Evolutionary conservation across 2,888 invertebrate genomes (phyloP), one percentile per base, ranked within the genome.

Genomic region (Sthenelais limicola): DNA sequence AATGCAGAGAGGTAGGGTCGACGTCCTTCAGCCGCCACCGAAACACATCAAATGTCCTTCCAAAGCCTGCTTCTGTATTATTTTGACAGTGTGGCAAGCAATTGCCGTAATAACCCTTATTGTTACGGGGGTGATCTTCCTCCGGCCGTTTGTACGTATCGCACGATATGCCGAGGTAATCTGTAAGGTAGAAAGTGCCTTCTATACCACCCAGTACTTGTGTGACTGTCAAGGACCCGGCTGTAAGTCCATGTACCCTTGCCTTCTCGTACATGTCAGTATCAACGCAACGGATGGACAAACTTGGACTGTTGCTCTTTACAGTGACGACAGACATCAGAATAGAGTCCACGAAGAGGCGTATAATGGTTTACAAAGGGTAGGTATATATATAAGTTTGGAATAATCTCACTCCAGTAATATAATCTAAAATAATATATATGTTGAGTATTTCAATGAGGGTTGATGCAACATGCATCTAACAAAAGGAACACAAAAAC

Each of bases 201-300:
- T 77, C 74, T 74, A 49, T 68, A 77, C 77, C 21, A 76, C 72
- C 38, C 77, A 77, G 71, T 77, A 67, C 68, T 66, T 77, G 35
- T 77, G 77, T 58, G 48, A 47, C 5, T 74, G 74, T 51, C 54
- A 33, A 3, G 74, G 73, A n/a, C 18, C n/a, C 24, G 54, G 33
- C 28, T 75, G 75, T 30, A 69, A 66, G 18, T 74, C 76, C 15
- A 43, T 48, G 48, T 77, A 77, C 69, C 77, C 77, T 35, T 77
- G 77, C 33, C 52, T 76, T 26, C 73, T 76, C 21, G 73, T 76
- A 30, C 77, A 76, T 43, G 77, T 77, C 56, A 74, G 73, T 43
- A 52, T 76, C 32, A 74, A 76, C 52, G 32, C 33, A 24, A 69
- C 62, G 32, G 68, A 73, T 12, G 75, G 69, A 9, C 38, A 74